A percentile compares a stretch with the other conserved stretches of the same genome.
These are phyloP conservation scores for Drosophila mauritiana DNA, from an alignment of 1,140 invertebrate species.

Conservation along the genomic window DNA sequence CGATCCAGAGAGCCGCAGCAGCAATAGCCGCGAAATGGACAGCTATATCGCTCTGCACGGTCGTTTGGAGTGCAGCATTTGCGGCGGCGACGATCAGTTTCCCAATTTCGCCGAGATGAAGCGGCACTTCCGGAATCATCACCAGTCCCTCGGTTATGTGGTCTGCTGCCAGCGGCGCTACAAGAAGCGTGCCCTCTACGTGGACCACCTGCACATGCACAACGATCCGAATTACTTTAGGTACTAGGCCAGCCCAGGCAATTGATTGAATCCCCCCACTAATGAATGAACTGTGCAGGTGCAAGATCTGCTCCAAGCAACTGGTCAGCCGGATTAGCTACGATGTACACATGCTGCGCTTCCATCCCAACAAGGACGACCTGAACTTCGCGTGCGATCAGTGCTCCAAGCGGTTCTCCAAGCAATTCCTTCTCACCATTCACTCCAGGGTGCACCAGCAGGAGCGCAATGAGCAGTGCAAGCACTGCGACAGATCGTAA, in stretches of 20 bases:
- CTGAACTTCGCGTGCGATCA: conserved; percentile 53
- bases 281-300: conserved; percentile 16
- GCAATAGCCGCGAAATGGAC: conserved; percentile 37
- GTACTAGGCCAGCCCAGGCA: conserved; percentile 3
- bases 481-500: conserved; percentile 56
- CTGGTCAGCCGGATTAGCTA: conserved; percentile 54
- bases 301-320: conserved; percentile 48
- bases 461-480: conserved; percentile 51
- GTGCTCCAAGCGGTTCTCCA: conserved; percentile 59
- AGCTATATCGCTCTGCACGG: conserved; percentile 36
- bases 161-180: conserved; percentile 60
- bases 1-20: conserved; percentile 16
- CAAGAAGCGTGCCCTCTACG: conserved; percentile 53
- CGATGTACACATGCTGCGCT: conserved; percentile 52
- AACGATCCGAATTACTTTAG: conserved; percentile 58
- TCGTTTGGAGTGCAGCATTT: conserved; percentile 38
- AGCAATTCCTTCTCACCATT: conserved; percentile 42
- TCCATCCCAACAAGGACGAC: conserved; percentile 47
- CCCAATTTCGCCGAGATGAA: conserved; percentile 48
- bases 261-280: background rate
- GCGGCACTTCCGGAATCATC: conserved; percentile 38
- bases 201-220: conserved; percentile 62
- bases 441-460: conserved; percentile 55
- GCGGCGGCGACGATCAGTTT: conserved; percentile 15
- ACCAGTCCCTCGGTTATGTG: conserved; percentile 50